Base-by-base conservation (phyloP, 2,797 vertebrate genomes). In the Peromyscus eremicus region DNA sequence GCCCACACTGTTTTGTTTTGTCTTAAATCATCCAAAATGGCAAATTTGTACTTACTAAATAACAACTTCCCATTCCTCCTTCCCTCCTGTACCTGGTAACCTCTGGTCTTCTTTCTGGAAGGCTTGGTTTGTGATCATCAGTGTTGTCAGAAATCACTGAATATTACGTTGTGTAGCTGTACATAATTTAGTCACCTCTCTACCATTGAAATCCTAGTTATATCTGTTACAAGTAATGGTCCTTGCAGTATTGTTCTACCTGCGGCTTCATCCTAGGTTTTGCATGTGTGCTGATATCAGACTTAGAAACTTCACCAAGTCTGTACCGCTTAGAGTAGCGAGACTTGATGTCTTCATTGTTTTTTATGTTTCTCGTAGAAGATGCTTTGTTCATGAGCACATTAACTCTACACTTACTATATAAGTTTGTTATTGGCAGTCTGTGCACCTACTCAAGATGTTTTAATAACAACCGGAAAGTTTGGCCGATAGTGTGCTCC, bases 391-490 rank as follows among this genome's bases (percentile, higher is more conserved):
- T 34, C 52, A 62, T 89, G 62, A 83, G 73, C 32, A 75, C 55
- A 34, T 52, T 76, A 95, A 76, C 71, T 40, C 40, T 60, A 8
- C 40, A 77, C 76, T 95, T 92, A 40, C 83, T 83, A 57, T 83
- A 57, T 49, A 34, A n/a, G 79, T 32, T 84, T 92, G 46, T 84
- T 94, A 52, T 83, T 76, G 60, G 62, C 43, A 6, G 68, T 70
- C 3, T 34, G 68, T 75, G 11, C 43, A 62, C 19, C 19, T 90
- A 68, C 82, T 90, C 2, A 52, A 40, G 85, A 85, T 95, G 32
- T 88, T 90, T n/a, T 76, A 76, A 32, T 14, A 84, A 6, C 60
- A 52, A 43, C 46, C 2, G 71, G 76, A 88, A 92, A 52, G 46
- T 80, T 77, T 85, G 70, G 13, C 25, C 32, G 76, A 57, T 81